Percentiles rank a stretch among this genome's conserved stretches.
These are phyloP conservation scores for Oreochromis grahami DNA, from an alignment of 2,797 vertebrate genomes.

Conservation along the genomic window DNA sequence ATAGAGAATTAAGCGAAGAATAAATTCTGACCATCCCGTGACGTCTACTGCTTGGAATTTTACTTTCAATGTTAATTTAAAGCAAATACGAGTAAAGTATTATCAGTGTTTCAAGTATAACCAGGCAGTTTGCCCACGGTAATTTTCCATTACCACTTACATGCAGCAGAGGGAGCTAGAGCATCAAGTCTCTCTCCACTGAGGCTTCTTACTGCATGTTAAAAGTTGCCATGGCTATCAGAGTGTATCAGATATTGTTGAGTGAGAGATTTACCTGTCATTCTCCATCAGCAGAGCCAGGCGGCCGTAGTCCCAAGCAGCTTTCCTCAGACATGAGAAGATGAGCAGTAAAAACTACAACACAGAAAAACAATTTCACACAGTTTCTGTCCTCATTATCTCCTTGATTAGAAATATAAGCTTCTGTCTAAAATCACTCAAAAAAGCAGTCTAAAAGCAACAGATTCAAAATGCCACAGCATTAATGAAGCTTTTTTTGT, in stretches of 20 bases:
- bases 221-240: conserved; percentile 9
- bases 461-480: conserved; percentile 21
- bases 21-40: neutral
- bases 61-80: neutral
- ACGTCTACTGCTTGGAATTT: neutral
- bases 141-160: neutral
- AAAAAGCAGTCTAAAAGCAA: neutral
- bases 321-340: conserved; percentile 96
- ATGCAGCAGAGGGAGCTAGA: conserved; percentile 62
- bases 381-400: neutral
- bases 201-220: conserved; percentile 34
- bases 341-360: conserved; percentile 85
- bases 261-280: conserved; percentile 77
- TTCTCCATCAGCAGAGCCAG: conserved; percentile 94
- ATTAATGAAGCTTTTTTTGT: conserved; percentile 43
- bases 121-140: neutral
- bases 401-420: neutral
- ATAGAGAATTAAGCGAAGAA: neutral
- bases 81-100: neutral
- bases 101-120: neutral
- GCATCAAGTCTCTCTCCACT: conserved; percentile 3
- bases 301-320: conserved; percentile 96
- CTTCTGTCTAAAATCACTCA: neutral
- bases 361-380: conserved; percentile 9
- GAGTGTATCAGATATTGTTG: neutral